These are phyloP conservation scores for Hetaerina titia DNA, from an alignment of 2,888 invertebrate genomes.

Conservation along the genomic window DNA sequence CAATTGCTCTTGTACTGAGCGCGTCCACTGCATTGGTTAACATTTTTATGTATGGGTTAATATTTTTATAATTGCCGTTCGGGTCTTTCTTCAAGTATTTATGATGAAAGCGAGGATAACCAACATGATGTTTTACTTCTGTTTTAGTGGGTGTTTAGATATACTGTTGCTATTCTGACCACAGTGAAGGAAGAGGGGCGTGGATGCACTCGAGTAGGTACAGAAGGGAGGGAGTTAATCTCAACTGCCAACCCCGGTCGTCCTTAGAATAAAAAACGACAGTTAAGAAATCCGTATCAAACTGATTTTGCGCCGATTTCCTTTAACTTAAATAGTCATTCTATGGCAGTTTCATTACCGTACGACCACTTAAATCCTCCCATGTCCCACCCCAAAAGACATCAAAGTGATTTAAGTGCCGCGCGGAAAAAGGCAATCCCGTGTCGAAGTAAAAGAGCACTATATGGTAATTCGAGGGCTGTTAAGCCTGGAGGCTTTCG, in stretches of 20 bases:
- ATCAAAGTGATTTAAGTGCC: constrained; percentile 54
- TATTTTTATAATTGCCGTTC: too few relatives aligned
- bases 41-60: too few relatives aligned
- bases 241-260: background rate
- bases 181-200: background rate
- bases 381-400: constrained; percentile 34
- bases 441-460: constrained; percentile 25
- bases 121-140: too few relatives aligned
- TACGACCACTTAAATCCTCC: constrained; percentile 2
- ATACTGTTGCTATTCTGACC: background rate
- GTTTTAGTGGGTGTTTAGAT: background rate
- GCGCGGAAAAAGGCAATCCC: constrained; percentile 36
- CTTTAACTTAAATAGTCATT: constrained; percentile 48
- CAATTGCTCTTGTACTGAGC: too few relatives aligned
- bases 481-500: constrained; percentile 28
- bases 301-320: constrained; percentile 47
- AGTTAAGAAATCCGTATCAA: constrained; percentile 23
- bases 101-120: too few relatives aligned
- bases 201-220: background rate
- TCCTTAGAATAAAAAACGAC: constrained; percentile 25
- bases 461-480: constrained; percentile 55
- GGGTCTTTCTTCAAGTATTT: too few relatives aligned
- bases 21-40: too few relatives aligned
- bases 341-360: constrained; percentile 43
- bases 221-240: background rate